Base-by-base conservation (phyloP, 2,888 invertebrate species). In the Hydropsyche betteni region DNA sequence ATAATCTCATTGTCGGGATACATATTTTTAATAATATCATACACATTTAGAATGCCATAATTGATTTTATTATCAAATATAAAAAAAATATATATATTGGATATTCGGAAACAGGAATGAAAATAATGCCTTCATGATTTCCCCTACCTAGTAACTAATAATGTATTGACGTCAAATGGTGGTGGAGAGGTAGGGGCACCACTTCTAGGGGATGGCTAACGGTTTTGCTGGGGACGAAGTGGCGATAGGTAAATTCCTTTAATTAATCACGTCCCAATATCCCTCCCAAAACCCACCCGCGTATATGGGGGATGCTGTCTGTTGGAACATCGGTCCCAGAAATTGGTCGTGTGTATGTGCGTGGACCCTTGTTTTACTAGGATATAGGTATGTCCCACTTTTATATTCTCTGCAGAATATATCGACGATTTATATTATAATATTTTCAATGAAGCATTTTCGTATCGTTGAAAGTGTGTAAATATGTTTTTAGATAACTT, bases 161-260 rank as follows among this genome's bases (percentile, higher is more conserved):
- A 76, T 77, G 77, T 77, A 77, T 77, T 74, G 72, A 74, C 58
- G 68, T 69, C 74, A 68, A 68, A 44, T 34, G 36, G 64, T 69
- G 74, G 74, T 51, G 52, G 69, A 52, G 73, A 12, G 58, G 72
- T 68, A 51, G 24, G 38, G 61, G 44, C 34, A 44, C 7, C 44
- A 44, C 10, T 44, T 44, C 44, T 44, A 44, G 53, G 33, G 72
- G 70, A 70, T 52, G 78, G 33, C 68, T 74, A 34, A 71, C 71
- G 76, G 78, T 77, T 75, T 74, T 76, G 69, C 71, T 16, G 68
- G 72, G 75, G 76, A 55, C 69, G 71, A 72, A 75, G 77, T 75
- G 76, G 77, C 75, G 78, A 78, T 78, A 78, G 77, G 78, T 78
- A 78, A 78, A 78, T 76, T 78, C 78, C 78, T 78, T 79, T 79